Base-by-base conservation (phyloP, 2,113 vertebrate species). In the Micromys minutus region DNA sequence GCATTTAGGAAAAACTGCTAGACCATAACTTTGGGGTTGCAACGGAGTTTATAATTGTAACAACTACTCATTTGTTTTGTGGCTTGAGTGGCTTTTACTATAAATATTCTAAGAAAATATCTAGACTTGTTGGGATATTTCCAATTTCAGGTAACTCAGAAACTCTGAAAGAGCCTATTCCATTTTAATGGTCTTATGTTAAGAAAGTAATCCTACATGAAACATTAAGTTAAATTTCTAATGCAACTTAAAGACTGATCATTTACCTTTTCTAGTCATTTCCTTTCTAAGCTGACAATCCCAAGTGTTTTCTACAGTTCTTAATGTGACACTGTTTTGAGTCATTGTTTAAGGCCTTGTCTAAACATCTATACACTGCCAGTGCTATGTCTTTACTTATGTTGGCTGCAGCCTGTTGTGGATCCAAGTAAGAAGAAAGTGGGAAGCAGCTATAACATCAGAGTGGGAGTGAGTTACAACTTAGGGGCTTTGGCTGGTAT, bases 301-400 rank as follows among this genome's bases (percentile, higher is more conserved):
- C 45, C 21, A 16, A 94, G 59, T 61, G 22, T 63, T 72, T 94
- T 90, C 85, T 79, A 10, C 17, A 77, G 36, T 69, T 92, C 36
- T 76, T 90, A 94, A 88, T 52, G 61, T 89, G 45, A 77, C 67
- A 72, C 26, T 95, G 77, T 96, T 94, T 94, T 86, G 26, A 89
- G 13, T 92, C 86, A 95, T 92, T 63, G 83, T 88, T 69, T 90
- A 74, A 90, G 67, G 29, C 47, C 63, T 91, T 95, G 69, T 92
- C 91, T 96, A 91, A 89, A 96, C 50, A 74, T 74, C 12, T 57
- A 75, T 50, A 57, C 63, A 57, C 36, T 92, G 81, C 83, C 77
- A 86, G 24, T 11, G 24, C 80, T 52, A 26, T 93, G 59, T 67
- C 47, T 94, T 86, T 50, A 29, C 59, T 81, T 74, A 76, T 7